A percentile compares a stretch with the other conserved stretches of the same genome.
phyloP scores from a whole-genome alignment of 2,113 vertebrate genomes.

The Coryphaenoides rupestris region DNA sequence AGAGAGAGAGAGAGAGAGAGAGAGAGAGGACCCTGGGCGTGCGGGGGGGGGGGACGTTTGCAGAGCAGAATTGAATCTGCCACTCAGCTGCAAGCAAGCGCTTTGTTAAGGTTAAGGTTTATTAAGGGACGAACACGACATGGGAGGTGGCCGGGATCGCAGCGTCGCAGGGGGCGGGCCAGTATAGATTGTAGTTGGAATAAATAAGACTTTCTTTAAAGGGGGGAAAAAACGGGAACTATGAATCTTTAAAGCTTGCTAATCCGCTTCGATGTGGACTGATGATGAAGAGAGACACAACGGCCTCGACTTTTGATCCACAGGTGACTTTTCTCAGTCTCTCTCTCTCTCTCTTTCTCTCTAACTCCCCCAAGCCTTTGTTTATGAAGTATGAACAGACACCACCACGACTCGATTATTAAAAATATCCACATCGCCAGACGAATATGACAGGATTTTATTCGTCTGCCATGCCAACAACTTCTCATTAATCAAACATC shows the following conservation, averaged over 20 bases:
- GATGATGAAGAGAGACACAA: conserved; percentile 52
- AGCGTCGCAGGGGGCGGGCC: conserved; percentile 53
- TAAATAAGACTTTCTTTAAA: conserved; percentile 51
- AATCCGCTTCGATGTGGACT: conserved; percentile 49
- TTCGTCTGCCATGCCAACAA: no score
- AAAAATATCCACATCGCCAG: no score
- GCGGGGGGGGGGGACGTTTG: conserved; percentile 59
- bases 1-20: no score
- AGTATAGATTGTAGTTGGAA: conserved; percentile 60
- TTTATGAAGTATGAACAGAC: no score
- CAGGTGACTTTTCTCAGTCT: no score
- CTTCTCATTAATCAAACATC: not conserved
- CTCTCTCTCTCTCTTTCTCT: not conserved
- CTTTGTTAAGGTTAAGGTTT: no score
- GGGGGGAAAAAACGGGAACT: conserved; percentile 38
- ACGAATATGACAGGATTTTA: no score
- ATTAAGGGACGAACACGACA: conserved; percentile 39
- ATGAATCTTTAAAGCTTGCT: conserved; percentile 57
- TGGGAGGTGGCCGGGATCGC: conserved; percentile 7
- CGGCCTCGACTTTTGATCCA: conserved; percentile 50
- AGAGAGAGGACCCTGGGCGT: no score
- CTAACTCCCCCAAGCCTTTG: no score
- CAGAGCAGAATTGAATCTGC: conserved; percentile 67
- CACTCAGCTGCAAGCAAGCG: conserved; percentile 66
- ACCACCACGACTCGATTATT: no score